Evolutionary conservation across 2,888 invertebrate genomes (phyloP).

Genomic region (Machimus rusticus): DNA sequence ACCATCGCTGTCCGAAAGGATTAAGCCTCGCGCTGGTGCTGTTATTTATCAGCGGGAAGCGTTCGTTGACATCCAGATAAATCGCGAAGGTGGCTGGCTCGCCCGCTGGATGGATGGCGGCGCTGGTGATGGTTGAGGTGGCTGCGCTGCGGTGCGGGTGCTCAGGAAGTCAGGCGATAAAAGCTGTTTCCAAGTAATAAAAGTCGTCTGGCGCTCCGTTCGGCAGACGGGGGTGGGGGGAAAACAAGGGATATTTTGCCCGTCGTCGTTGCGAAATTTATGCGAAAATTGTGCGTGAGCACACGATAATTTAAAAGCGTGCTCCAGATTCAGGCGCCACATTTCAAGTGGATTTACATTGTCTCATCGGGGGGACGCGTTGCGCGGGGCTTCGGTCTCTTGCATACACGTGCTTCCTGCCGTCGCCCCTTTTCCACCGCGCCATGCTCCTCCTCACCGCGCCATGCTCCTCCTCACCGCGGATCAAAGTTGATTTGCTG

Average conservation of each 20-base stretch:
- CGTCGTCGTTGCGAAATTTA: not conserved
- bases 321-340: slow-evolving; percentile 33
- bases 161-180: slow-evolving; percentile 26
- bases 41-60: slow-evolving; percentile 14
- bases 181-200: slow-evolving; percentile 34
- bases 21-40: not conserved
- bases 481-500: not conserved
- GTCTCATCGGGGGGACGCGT: not conserved
- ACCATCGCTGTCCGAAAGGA: slow-evolving; percentile 1
- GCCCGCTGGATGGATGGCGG: not conserved
- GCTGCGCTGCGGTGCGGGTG: not conserved
- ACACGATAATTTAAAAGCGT: slow-evolving; percentile 17
- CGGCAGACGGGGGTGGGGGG: not conserved
- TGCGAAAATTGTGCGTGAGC: slow-evolving; percentile 38
- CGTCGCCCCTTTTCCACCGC: not conserved
- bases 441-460: too few relatives aligned
- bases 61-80: slow-evolving; percentile 25
- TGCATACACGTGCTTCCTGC: not conserved
- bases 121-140: not conserved
- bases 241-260: not conserved
- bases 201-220: not conserved
- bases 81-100: not conserved
- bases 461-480: too few relatives aligned
- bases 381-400: not conserved
- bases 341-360: slow-evolving; percentile 25